phyloP scores from a whole-genome alignment of 2,113 vertebrate species.

The Hydrolagus affinis region DNA sequence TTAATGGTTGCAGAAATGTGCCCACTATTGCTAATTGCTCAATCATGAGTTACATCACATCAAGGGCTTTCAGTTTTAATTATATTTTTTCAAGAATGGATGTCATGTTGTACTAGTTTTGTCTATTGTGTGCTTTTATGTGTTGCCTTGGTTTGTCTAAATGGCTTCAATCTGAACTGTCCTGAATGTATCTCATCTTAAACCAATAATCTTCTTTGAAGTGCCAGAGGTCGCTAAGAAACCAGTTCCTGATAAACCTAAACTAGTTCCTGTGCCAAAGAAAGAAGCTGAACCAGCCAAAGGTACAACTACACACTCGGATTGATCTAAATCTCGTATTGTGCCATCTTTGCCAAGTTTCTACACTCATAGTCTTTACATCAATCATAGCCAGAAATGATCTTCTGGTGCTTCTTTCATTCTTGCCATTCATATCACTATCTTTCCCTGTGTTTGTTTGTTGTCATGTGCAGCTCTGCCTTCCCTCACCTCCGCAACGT shows the following conservation, averaged over 20 bases:
- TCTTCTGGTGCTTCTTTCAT: neutral
- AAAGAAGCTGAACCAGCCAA: conserved; percentile 49
- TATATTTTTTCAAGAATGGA: neutral
- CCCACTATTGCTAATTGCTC: neutral
- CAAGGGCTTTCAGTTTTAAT: neutral
- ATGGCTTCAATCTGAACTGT: neutral
- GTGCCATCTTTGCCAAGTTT: neutral
- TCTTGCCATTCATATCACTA: neutral
- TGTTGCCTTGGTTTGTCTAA: neutral
- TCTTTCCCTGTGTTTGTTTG: neutral
- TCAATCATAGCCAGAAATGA: neutral
- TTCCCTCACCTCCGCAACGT: no score
- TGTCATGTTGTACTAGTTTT: neutral
- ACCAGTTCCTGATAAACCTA: conserved; percentile 50
- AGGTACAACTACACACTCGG: conserved; percentile 44
- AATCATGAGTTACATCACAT: no score
- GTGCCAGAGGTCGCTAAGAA: conserved; percentile 36
- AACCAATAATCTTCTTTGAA: conserved; percentile 53
- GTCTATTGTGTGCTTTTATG: neutral
- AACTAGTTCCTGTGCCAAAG: conserved; percentile 46
- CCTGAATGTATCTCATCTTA: conserved; percentile 37
- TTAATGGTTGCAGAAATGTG: neutral
- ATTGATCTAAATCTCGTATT: neutral
- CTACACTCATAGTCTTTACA: neutral
- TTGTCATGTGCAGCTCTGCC: no score